Conservation (phyloP, 2,113 vertebrate species). For the Chlorodrepanis virens region DNA sequence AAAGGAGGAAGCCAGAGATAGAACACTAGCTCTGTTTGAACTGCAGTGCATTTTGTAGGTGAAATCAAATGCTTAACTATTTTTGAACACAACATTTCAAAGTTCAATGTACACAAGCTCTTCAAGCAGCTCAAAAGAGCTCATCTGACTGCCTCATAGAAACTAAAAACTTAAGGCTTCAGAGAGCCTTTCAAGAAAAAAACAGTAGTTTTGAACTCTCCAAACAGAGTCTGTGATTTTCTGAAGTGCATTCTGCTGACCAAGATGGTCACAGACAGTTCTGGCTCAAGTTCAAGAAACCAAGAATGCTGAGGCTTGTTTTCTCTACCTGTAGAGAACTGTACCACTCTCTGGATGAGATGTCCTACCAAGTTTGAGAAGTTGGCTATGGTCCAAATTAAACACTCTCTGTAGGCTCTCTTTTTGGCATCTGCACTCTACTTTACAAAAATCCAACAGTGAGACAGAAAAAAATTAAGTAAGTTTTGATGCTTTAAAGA, state of each 20-base stretch:
- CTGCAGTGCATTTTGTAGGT: background rate
- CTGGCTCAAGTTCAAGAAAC: background rate
- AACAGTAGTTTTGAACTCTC: background rate
- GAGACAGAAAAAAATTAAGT: background rate
- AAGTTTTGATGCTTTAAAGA: background rate
- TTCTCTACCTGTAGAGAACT: background rate
- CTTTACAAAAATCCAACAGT: background rate
- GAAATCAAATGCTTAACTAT: background rate
- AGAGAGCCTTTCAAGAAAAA: background rate
- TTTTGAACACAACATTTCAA: background rate
- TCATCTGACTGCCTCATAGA: background rate
- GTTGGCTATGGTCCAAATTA: background rate
- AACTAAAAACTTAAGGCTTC: background rate
- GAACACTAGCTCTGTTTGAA: background rate
- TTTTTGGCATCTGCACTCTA: background rate
- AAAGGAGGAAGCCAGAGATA: background rate
- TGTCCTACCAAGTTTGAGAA: background rate
- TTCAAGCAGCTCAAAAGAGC: background rate
- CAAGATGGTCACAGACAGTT: background rate
- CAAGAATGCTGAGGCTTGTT: background rate
- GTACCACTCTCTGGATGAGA: background rate
- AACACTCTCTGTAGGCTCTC: background rate
- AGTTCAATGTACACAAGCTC: background rate
- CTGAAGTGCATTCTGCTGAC: background rate
- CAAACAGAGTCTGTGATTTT: background rate